A percentile compares a stretch with the other conserved stretches of the same genome.
Conservation (phyloP, 2,888 invertebrate species). For the Tetragonula carbonaria region DNA sequence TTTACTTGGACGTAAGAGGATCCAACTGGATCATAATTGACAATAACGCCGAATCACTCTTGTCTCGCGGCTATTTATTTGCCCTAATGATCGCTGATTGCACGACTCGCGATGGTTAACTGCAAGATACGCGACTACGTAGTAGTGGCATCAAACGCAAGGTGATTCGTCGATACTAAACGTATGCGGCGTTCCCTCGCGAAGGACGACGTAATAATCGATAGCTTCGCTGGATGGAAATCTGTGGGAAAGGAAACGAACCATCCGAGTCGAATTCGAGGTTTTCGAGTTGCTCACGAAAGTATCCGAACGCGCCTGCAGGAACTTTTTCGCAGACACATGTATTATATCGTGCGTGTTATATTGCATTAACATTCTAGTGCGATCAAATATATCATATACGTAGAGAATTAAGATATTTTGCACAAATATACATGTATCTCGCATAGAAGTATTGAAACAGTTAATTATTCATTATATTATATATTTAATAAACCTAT, state of each 20-base stretch:
- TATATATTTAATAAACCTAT: too few species aligned
- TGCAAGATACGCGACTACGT: neutral
- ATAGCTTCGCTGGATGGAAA: neutral
- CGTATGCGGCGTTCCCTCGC: neutral
- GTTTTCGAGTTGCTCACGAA: too few species aligned
- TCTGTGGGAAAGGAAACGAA: neutral
- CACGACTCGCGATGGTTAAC: neutral
- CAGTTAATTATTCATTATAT: too few species aligned
- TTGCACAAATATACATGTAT: too few species aligned
- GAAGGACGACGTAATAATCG: neutral
- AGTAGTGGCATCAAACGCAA: slow-evolving; percentile 26
- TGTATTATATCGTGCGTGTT: too few species aligned
- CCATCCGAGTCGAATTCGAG: neutral
- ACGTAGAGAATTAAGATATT: too few species aligned
- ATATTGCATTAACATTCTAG: too few species aligned
- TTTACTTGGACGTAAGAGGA: neutral
- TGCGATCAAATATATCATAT: too few species aligned
- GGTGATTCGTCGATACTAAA: slow-evolving; percentile 14
- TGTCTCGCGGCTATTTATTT: neutral
- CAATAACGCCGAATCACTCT: neutral
- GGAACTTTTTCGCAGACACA: too few species aligned
- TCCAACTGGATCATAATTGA: neutral
- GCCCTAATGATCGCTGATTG: slow-evolving; percentile 21
- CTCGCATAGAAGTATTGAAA: too few species aligned
- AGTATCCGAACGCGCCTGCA: too few species aligned